phyloP scores from a whole-genome alignment of 2,113 vertebrate genomes.

The Arothron firmamentum region DNA sequence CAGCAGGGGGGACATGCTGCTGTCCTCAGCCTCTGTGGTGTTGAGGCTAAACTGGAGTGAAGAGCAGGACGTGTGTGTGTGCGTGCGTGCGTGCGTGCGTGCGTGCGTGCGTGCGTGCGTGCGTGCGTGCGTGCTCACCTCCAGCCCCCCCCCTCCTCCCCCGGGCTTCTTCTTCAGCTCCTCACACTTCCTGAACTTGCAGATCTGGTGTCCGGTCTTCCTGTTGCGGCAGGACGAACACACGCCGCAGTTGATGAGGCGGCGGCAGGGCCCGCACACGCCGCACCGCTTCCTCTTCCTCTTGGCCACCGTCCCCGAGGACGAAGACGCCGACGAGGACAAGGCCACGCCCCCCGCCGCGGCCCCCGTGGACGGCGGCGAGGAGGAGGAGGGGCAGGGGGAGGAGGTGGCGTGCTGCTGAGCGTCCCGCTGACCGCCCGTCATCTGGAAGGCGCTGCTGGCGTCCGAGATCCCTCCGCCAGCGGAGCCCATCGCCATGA shows the following conservation, averaged over 20 bases:
- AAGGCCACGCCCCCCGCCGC: conserved; percentile 42
- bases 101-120: neutral
- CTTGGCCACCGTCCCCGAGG: conserved; percentile 75
- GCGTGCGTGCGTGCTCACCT: conserved; percentile 76
- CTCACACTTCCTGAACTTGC: conserved; percentile 97
- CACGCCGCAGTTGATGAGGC: conserved; percentile 95
- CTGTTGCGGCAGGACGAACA: conserved; percentile 95
- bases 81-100: conserved; percentile 7
- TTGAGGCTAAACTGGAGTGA: too few relatives aligned
- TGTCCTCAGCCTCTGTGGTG: too few relatives aligned
- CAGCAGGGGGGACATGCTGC: too few relatives aligned
- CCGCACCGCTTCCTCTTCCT: conserved; percentile 94
- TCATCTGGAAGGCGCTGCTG: conserved; percentile 88
- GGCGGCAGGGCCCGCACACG: conserved; percentile 90
- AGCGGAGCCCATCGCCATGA: conserved; percentile 90
- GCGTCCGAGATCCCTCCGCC: conserved; percentile 73
- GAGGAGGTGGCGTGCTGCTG: conserved; percentile 81
- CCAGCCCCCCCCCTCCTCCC: conserved; percentile 76
- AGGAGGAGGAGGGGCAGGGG: conserved; percentile 69
- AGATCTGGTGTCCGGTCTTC: conserved; percentile 98
- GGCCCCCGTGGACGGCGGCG: conserved; percentile 66
- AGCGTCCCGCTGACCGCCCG: conserved; percentile 82
- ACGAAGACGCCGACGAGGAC: conserved; percentile 43
- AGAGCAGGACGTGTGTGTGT: neutral
- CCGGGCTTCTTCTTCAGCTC: conserved; percentile 98